phyloP scores from a whole-genome alignment of 2,797 vertebrate species.

The Pelochelys cantorii region DNA sequence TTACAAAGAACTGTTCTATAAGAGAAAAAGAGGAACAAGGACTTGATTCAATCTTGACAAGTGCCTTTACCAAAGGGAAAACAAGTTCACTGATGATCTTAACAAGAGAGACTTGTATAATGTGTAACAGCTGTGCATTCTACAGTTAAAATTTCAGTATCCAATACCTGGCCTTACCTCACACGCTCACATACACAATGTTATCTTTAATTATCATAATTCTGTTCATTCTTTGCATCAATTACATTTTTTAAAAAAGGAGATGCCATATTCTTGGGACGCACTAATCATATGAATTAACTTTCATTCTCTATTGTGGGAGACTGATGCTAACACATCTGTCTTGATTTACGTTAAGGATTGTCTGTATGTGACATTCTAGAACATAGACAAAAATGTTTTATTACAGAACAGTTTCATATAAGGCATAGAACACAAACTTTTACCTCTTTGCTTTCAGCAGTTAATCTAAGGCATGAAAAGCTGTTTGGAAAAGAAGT shows the following conservation, averaged over 20 bases:
- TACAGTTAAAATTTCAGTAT: not conserved
- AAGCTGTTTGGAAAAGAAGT: not conserved
- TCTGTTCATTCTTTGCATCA: not conserved
- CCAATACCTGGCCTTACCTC: not conserved
- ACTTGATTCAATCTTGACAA: not conserved
- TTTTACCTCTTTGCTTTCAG: not conserved
- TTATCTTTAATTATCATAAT: not conserved
- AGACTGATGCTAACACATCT: not conserved
- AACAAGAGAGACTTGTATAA: not conserved
- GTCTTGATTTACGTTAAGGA: not conserved
- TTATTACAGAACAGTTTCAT: not conserved
- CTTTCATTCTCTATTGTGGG: not conserved
- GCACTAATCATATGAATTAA: not conserved
- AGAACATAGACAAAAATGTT: not conserved
- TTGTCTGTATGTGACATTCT: not conserved
- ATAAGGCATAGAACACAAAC: rapidly evolving
- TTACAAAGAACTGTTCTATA: not conserved
- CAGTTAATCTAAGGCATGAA: not conserved
- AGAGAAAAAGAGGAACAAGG: not conserved
- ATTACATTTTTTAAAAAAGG: not conserved
- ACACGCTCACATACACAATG: not conserved
- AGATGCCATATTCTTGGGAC: not conserved
- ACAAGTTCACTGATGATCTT: not conserved
- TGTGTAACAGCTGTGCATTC: not conserved
- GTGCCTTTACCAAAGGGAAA: not conserved